These are phyloP conservation scores for Drosophila nikananu DNA, from an alignment of 1,140 invertebrate species.

Conservation along the genomic window DNA sequence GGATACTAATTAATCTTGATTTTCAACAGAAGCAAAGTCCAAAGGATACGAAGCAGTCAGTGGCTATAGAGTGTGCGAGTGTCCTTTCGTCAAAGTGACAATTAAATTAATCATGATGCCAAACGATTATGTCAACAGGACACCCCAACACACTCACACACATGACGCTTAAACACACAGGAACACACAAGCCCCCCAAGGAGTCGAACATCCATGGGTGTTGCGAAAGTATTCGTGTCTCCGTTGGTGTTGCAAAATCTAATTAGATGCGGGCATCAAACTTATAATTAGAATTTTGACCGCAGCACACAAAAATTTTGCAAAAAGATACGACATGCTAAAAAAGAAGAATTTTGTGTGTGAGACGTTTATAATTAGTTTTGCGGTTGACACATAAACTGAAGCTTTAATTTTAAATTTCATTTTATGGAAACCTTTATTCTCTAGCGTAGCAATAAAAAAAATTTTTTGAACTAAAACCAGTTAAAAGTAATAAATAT, in stretches of 20 bases:
- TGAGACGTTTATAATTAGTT: conserved; percentile 74
- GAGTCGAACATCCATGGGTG: conserved; percentile 11
- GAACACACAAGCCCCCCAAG: conserved; percentile 10
- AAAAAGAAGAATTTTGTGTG: conserved; percentile 29
- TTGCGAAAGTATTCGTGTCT: conserved; percentile 13
- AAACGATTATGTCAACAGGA: conserved; percentile 82
- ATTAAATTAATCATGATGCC: conserved; percentile 82
- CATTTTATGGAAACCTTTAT: not conserved
- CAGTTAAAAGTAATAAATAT: not conserved
- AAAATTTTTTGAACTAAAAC: not conserved
- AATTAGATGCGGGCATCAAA: conserved; percentile 71
- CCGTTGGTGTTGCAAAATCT: conserved; percentile 53
- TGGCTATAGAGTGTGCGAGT: conserved; percentile 9
- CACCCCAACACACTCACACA: conserved; percentile 24
- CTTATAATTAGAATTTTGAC: conserved; percentile 82
- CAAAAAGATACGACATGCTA: conserved; percentile 20
- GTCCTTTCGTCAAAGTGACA: conserved; percentile 77
- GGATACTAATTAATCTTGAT: conserved; percentile 81
- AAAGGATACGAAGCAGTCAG: conserved; percentile 9
- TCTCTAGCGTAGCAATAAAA: not conserved
- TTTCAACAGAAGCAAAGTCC: conserved; percentile 44
- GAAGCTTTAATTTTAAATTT: conserved; percentile 8
- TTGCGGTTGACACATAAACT: conserved; percentile 64
- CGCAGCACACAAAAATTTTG: conserved; percentile 56
- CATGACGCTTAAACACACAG: conserved; percentile 2